Percentiles rank a stretch among this genome's conserved stretches.
Conservation (phyloP, 2,113 vertebrate genomes). For the Odontophorus gujanensis region DNA sequence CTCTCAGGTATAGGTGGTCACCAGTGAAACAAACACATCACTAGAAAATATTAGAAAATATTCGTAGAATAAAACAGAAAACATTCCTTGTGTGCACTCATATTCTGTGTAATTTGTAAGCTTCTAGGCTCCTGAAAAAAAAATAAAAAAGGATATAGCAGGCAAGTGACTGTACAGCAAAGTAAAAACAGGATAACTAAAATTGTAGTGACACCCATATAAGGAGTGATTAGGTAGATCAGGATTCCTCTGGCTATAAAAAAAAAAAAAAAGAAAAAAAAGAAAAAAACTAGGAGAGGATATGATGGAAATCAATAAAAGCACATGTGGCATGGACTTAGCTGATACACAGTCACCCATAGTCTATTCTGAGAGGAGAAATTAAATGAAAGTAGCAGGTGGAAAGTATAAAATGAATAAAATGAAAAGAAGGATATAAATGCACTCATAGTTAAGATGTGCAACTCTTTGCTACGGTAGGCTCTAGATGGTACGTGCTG, state of each 20-base stretch:
- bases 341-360: neutral
- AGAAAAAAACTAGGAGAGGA: neutral
- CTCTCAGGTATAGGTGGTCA: neutral
- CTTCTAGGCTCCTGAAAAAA: slow-evolving; percentile 8
- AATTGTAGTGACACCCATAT: neutral
- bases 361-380: neutral
- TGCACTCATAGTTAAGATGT: neutral
- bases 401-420: neutral
- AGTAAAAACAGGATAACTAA: neutral
- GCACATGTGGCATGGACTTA: neutral
- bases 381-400: neutral
- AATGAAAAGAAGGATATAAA: neutral
- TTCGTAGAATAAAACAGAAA: neutral
- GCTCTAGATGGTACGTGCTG: neutral
- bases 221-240: neutral
- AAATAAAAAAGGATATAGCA: neutral
- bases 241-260: neutral
- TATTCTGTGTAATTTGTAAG: neutral
- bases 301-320: neutral
- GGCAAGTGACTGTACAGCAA: neutral
- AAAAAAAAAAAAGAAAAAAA: neutral
- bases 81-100: neutral
- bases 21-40: neutral
- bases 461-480: neutral
- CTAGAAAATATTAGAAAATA: neutral